Conservation (phyloP, 2,113 vertebrate genomes). For the Tauraco erythrolophus region DNA sequence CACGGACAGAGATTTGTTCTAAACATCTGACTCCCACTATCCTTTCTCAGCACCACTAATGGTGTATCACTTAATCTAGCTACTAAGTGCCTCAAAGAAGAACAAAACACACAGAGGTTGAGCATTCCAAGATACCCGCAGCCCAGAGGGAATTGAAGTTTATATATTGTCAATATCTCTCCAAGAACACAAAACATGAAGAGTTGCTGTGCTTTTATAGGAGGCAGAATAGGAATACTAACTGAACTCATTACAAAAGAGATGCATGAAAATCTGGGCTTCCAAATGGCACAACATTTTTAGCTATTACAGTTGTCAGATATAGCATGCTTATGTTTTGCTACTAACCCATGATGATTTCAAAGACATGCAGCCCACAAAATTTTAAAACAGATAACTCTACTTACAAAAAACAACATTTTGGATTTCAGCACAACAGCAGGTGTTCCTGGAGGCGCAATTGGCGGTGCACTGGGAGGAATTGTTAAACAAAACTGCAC, state of each 20-base stretch:
- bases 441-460: conserved; percentile 96
- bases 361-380: neutral
- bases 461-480: conserved; percentile 96
- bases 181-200: neutral
- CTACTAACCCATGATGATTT: neutral
- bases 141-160: neutral
- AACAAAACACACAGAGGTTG: neutral
- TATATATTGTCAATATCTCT: neutral
- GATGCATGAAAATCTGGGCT: neutral
- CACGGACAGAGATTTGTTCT: neutral
- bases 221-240: neutral
- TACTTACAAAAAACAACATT: conserved; percentile 99
- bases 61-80: neutral
- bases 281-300: neutral
- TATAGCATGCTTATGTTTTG: neutral
- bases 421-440: conserved; percentile 99
- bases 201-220: neutral
- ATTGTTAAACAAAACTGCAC: conserved; percentile 99
- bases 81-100: neutral
- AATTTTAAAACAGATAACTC: neutral
- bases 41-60: neutral
- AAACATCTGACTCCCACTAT: neutral
- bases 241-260: neutral
- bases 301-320: neutral
- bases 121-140: neutral